These are phyloP conservation scores for Amphiprion clarkii DNA, from an alignment of 2,797 vertebrate species.

Conservation along the genomic window DNA sequence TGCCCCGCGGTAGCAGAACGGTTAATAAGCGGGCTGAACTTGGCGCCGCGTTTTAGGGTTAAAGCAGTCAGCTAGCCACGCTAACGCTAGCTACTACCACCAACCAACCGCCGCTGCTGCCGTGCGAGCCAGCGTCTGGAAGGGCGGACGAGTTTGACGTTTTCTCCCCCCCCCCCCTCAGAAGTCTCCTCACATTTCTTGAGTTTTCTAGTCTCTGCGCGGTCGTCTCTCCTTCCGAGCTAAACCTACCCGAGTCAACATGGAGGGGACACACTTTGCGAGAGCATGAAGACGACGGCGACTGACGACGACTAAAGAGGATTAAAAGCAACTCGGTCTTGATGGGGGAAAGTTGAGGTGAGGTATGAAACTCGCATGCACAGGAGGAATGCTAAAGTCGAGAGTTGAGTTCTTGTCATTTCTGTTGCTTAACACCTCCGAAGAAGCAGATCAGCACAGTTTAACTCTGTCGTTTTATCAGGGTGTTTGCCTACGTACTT, in stretches of 20 bases:
- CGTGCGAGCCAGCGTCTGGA: slow-evolving; percentile 64
- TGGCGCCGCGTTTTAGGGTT: slow-evolving; percentile 75
- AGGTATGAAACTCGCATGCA: slow-evolving; percentile 82
- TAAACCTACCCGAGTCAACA: slow-evolving; percentile 37
- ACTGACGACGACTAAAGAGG: slow-evolving; percentile 56
- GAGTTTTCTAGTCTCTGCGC: slow-evolving; percentile 35
- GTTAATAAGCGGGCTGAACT: slow-evolving; percentile 67
- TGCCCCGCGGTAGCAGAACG: slow-evolving; percentile 23
- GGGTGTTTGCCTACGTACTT: slow-evolving; percentile 16
- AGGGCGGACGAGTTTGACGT: slow-evolving; percentile 80
- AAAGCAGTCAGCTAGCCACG: slow-evolving; percentile 78
- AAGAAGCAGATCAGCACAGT: slow-evolving; percentile 11
- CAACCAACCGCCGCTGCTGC: slow-evolving; percentile 1
- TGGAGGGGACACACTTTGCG: slow-evolving; percentile 63
- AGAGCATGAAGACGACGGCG: slow-evolving; percentile 64
- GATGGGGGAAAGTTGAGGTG: slow-evolving; percentile 85
- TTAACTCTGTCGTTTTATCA: background rate
- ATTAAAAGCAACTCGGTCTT: slow-evolving; percentile 75
- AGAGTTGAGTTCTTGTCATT: slow-evolving; percentile 34
- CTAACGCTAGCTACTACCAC: slow-evolving; percentile 76
- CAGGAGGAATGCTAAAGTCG: slow-evolving; percentile 68
- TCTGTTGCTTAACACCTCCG: slow-evolving; percentile 8
- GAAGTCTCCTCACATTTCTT: slow-evolving; percentile 59
- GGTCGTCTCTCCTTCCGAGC: background rate
- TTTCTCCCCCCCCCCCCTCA: slow-evolving; percentile 30